Conservation (phyloP, 2,113 vertebrate genomes). For the Lepus americanus region DNA sequence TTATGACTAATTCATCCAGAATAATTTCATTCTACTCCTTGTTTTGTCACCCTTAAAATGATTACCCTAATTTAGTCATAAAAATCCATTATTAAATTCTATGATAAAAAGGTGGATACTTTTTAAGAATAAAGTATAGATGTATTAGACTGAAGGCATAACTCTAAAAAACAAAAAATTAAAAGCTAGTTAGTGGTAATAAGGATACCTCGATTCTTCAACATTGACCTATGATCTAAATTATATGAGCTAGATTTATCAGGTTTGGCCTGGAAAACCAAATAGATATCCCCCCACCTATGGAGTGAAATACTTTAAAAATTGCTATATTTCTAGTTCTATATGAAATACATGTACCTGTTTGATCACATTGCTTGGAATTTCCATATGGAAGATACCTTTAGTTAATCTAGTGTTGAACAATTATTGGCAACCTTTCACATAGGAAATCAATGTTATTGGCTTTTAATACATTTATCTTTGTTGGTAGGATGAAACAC, state of each 20-base stretch:
- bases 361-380: neutral
- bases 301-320: slow-evolving; percentile 1
- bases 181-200: neutral
- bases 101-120: neutral
- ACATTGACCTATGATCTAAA: neutral
- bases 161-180: neutral
- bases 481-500: neutral
- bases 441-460: neutral
- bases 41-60: slow-evolving; percentile 25
- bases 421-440: neutral
- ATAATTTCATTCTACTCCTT: slow-evolving; percentile 52
- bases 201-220: neutral
- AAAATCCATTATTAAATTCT: neutral
- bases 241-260: neutral
- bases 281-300: neutral
- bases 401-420: slow-evolving; percentile 18
- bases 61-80: neutral
- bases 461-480: neutral
- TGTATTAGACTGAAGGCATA: neutral
- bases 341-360: neutral
- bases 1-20: slow-evolving; percentile 57
- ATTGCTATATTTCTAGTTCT: neutral
- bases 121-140: slow-evolving; percentile 40
- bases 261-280: neutral
- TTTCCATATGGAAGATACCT: neutral